A percentile compares a stretch with the other conserved stretches of the same genome.
Conservation (phyloP, 2,113 vertebrate species). For the Bostrychus sinensis region DNA sequence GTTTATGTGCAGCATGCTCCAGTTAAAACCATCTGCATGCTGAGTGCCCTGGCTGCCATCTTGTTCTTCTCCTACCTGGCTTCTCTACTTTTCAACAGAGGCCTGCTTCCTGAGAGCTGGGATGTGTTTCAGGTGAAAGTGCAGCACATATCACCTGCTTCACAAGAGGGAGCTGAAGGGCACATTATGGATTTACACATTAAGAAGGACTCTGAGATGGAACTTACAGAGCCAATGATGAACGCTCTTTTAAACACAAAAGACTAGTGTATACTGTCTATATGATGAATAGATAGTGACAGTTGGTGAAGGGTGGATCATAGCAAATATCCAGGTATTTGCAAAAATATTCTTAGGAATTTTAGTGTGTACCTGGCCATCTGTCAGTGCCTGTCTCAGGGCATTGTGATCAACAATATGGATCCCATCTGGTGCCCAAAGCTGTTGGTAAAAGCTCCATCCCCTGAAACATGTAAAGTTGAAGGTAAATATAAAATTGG, state of each 20-base stretch:
- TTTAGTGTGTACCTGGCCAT: too few species aligned
- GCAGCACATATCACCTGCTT: neutral
- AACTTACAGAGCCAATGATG: constrained; percentile 9
- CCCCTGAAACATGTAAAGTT: too few species aligned
- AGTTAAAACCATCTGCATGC: constrained; percentile 79
- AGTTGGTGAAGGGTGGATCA: too few species aligned
- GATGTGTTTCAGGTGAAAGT: constrained; percentile 69
- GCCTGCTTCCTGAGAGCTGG: constrained; percentile 71
- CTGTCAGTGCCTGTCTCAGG: too few species aligned
- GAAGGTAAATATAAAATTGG: too few species aligned
- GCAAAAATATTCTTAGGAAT: too few species aligned
- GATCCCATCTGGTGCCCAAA: too few species aligned
- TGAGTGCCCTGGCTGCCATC: constrained; percentile 62
- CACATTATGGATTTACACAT: neutral
- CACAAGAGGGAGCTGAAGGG: neutral
- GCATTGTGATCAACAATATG: too few species aligned
- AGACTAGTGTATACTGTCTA: too few species aligned
- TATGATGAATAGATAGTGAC: too few species aligned
- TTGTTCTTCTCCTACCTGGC: constrained; percentile 70
- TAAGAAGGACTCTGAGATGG: neutral
- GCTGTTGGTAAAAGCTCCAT: too few species aligned
- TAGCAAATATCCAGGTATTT: too few species aligned
- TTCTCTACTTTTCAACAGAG: constrained; percentile 66
- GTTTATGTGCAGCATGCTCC: constrained; percentile 77
- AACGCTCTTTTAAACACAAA: neutral